Evolutionary conservation across 2,113 vertebrate species (phyloP), one percentile per base, ranked within the genome.

Genomic region (Okapia johnstoni): DNA sequence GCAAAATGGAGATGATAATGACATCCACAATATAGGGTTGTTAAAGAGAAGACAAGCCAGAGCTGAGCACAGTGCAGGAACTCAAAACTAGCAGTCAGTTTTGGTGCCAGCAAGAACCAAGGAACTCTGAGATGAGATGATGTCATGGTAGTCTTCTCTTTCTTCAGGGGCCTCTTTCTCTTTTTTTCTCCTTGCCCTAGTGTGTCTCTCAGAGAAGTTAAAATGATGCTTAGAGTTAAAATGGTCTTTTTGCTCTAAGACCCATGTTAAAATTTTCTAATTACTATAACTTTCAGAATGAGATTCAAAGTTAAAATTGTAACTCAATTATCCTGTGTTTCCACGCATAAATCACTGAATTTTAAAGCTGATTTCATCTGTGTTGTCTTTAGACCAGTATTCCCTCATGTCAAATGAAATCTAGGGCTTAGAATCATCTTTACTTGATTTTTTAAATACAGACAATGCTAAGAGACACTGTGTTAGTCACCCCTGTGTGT

Each of bases 281-380:
- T 80, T 85, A 54, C 61, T 48, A 25, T 40, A 77, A 85, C 85
- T 54, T 70, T 97, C 54, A 90, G 90, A 94, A 52, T 57, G 43
- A 30, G 19, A 80, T 43, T 54, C 25, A 76, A 85, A 81, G 14
- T 90, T 92, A 48, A 60, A 84, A 83, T 55, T 50, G 57, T n/a
- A 84, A 73, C 33, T 81, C 76, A 93, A 63, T 52, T 70, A 57
- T 52, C 60, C 73, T 17, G 6, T 83, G 23, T 54, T 96, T 93
- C 54, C 50, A 92, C 81, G 48, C 36, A 83, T 0, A n/a, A 92
- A 33, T 92, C 48, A 57, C 17, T 61, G 13, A 85, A 85, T 48
- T 81, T 95, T 95, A 91, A 83, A 92, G n/a, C 70, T 77, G 40
- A 95, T 54, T 93, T 90, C 26, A 80, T 80, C 61, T n/a, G 46